phyloP scores from a whole-genome alignment of 2,888 invertebrate species.

The Lasioglossum oenotherae region DNA sequence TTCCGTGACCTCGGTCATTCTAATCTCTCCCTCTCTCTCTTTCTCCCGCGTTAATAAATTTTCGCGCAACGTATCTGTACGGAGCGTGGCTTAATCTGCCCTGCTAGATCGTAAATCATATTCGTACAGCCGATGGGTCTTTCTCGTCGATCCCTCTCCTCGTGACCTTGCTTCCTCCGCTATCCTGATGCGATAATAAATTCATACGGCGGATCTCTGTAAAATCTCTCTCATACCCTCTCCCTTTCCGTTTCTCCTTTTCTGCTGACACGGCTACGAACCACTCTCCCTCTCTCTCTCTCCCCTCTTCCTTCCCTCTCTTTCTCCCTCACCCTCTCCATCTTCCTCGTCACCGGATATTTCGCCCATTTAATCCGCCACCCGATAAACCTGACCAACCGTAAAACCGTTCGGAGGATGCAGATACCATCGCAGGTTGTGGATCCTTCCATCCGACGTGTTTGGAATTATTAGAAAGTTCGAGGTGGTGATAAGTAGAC shows the following conservation, averaged over 20 bases:
- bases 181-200: conserved; percentile 46
- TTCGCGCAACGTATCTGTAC: conserved; percentile 6
- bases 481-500: too few relatives aligned
- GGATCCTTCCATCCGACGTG: not conserved
- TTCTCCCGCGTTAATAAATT: conserved; percentile 42
- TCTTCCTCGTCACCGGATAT: conserved; percentile 20
- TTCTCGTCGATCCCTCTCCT: conserved; percentile 19
- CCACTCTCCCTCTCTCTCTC: not conserved
- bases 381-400: conserved; percentile 35
- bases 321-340: not conserved
- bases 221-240: conserved; percentile 24
- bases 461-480: too few relatives aligned
- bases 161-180: conserved; percentile 48
- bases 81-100: conserved; percentile 36
- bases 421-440: conserved; percentile 2
- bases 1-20: conserved; percentile 40
- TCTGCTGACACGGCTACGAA: not conserved
- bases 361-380: conserved; percentile 34
- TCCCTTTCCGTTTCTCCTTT: conserved; percentile 22
- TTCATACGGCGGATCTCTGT: conserved; percentile 32
- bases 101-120: conserved; percentile 47
- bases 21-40: conserved; percentile 41
- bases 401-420: conserved; percentile 33
- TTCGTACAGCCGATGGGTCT: conserved; percentile 19
- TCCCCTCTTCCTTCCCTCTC: not conserved